Base-by-base conservation (phyloP, 2,888 invertebrate species). In the Andrena chrysosceles region DNA sequence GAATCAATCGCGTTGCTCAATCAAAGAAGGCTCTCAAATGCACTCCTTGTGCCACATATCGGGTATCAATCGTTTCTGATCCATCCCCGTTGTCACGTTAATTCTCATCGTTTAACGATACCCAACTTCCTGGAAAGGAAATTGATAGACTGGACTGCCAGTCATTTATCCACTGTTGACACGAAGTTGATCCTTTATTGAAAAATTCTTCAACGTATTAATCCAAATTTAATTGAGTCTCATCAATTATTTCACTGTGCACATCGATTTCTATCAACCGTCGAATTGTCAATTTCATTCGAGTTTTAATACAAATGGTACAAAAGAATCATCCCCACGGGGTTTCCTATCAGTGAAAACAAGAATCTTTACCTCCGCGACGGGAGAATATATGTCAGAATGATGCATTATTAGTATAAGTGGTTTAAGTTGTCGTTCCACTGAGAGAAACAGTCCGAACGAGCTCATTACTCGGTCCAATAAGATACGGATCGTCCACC, bases 381-480 rank as follows among this genome's bases (percentile, higher is more conserved):
- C 8, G 10, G 23, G 23, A 26, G 26, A 26, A 23, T 56, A n/a
- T 52, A 52, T 7, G 20, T 52, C 52, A 6, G 20, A 52, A 52
- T 20, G 20, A 23, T 13, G 26, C 2, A 56, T 56, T 23, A 26
- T 8, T 42, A 42, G 42, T 16, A 16, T 16, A 42, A 26, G 52
- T 52, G 20, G 23, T 23, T 4, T 10, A 23, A 8, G 23, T 56
- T 56, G 56, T 23, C 54, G 23, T 20, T 56, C 10, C 56, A 56
- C 26, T 23, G 56, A 23, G 26, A 56, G 23, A 10, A 56, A 26
- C n/a, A 56, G 59, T 59, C 29, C 10, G 29, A 42, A 59, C 59
- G 69, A 59, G 59, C 69, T 59, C 26, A 29, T 70, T 59, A 48
- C 69, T 70, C 69, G 23, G 29, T 54, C 69, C 42, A 59, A 48